Evolutionary conservation across 1,140 invertebrate species (phyloP).

Genomic region (Drosophila sucinea): DNA sequence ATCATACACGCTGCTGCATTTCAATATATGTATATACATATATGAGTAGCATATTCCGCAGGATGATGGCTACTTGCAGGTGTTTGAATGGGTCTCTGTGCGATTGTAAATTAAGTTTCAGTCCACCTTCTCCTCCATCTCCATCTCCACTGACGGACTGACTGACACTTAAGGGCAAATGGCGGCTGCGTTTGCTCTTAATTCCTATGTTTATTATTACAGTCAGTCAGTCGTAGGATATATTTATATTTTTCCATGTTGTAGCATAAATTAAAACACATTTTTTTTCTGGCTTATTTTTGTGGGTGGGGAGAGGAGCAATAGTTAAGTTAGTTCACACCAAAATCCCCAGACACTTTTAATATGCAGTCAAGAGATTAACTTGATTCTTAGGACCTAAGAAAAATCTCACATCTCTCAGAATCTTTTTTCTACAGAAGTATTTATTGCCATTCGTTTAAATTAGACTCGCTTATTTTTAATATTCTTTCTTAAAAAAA

Average conservation of each 20-base stretch:
- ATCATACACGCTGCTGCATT: slow-evolving; percentile 69
- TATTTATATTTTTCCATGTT: background rate
- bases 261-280: no score
- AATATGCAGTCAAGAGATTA: no score
- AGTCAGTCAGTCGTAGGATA: background rate
- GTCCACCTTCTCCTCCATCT: background rate
- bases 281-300: no score
- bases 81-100: slow-evolving; percentile 68
- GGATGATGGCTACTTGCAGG: slow-evolving; percentile 57
- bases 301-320: no score
- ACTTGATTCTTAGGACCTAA: no score
- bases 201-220: slow-evolving; percentile 23
- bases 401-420: no score
- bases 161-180: slow-evolving; percentile 43
- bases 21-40: slow-evolving; percentile 45
- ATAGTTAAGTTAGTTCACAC: no score
- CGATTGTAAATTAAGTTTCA: slow-evolving; percentile 77
- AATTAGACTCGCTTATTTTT: no score
- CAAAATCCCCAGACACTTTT: no score
- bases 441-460: no score
- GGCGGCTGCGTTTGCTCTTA: slow-evolving; percentile 32
- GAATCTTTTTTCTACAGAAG: no score
- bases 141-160: background rate
- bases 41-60: slow-evolving; percentile 17
- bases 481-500: no score